phyloP scores from a whole-genome alignment of 2,797 vertebrate genomes.

The Martes flavigula region DNA sequence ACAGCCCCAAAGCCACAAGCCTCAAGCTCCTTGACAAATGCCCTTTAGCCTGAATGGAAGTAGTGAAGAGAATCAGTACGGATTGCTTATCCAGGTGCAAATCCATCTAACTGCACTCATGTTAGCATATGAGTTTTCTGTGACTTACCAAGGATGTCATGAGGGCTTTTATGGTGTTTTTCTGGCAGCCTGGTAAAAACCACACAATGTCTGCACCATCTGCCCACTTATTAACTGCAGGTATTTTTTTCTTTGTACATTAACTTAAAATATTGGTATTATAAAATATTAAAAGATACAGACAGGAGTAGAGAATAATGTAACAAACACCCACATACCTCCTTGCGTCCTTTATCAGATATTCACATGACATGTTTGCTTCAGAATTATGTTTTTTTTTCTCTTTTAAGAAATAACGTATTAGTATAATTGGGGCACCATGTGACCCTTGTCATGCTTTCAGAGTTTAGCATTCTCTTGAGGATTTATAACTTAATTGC shows the following conservation, averaged over 20 bases:
- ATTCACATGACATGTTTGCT: conserved; percentile 18
- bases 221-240: neutral
- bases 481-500: neutral
- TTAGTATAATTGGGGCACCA: neutral
- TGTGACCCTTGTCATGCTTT: conserved; percentile 16
- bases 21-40: neutral
- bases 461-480: neutral
- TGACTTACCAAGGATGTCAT: neutral
- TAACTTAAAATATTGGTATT: neutral
- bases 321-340: neutral
- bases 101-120: neutral
- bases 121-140: neutral
- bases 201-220: neutral
- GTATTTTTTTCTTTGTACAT: conserved; percentile 10
- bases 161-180: neutral
- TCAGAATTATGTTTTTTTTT: conserved; percentile 15
- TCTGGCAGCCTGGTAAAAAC: neutral
- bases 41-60: neutral
- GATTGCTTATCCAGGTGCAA: neutral
- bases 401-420: conserved; percentile 43
- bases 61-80: neutral
- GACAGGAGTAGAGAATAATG: neutral
- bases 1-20: neutral
- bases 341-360: conserved; percentile 1
- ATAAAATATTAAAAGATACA: neutral